Evolutionary conservation across 2,113 vertebrate species (phyloP), one percentile per base, ranked within the genome.

Genomic region (Todiramphus chloris): DNA sequence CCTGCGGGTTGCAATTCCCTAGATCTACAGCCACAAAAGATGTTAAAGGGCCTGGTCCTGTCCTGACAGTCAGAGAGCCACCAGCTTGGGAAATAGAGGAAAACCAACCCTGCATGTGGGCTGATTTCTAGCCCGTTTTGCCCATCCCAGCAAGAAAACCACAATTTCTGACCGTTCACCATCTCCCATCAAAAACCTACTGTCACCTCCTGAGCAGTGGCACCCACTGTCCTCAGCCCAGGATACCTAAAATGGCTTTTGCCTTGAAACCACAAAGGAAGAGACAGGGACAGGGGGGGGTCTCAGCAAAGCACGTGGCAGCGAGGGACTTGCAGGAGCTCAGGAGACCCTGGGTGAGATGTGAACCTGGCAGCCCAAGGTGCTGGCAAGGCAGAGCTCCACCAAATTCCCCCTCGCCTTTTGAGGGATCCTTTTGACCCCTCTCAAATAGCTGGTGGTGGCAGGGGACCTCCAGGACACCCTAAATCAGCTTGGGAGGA

Each of bases 341-440:
- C 53, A 12, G 72, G 76, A 37, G 18, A 44, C 7, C 8, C n/a
- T 3, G 69, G 51, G 16, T 0, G 6, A 62, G 50, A 31, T 1
- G 2, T 0, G 11, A 88, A 25, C 76, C 63, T 20, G 37, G 16
- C 9, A 43, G 43, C 43, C 43, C 43, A 43, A 43, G 43, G 10
- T 0, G 7, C 46, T 3, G 0, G 8, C 5, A 9, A 63, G n/a
- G 11, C 48, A 90, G 31, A 87, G 5, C 35, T 31, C 30, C 33
- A 16, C 3, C 79, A 56, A 69, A 39, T 15, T 59, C 73, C 60
- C 20, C 27, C 1, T 41, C 0, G 0, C 7, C 12, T 90, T 68
- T 63, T 1, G 3, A 23, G 33, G 23, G 33, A 72, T 58, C 23
- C 41, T 87, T 37, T 76, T 58, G 13, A 10, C 35, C 50, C 41